These are phyloP conservation scores for Callyntrura sp. DNA, from an alignment of 2,888 invertebrate genomes.

Conservation along the genomic window DNA sequence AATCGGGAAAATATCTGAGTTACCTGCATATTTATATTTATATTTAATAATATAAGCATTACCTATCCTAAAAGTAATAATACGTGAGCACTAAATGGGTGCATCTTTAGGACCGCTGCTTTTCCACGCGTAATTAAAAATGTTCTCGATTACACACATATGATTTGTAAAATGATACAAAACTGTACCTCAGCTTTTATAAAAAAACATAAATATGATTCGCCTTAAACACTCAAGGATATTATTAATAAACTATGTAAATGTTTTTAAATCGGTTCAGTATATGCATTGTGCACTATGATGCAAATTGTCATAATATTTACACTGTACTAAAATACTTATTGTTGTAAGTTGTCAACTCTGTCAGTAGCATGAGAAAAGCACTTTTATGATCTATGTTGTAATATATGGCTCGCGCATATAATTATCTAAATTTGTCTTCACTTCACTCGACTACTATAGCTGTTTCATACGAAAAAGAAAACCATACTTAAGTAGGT, in stretches of 20 bases:
- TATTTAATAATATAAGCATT: no score
- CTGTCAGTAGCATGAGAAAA: no score
- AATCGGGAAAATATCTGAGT: conserved; percentile 72
- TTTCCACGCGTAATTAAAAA: conserved; percentile 29
- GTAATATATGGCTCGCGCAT: neutral
- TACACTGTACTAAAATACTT: no score
- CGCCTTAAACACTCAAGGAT: conserved; percentile 78
- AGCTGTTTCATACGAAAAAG: neutral
- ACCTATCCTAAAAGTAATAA: conserved; percentile 28
- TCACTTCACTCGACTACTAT: neutral
- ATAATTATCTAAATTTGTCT: neutral
- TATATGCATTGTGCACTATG: neutral
- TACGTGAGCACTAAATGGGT: conserved; percentile 8
- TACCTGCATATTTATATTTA: conserved; percentile 77
- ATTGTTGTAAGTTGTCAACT: no score
- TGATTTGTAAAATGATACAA: conserved; percentile 61
- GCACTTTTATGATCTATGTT: neutral
- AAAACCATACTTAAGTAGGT: neutral
- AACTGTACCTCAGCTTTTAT: conserved; percentile 77
- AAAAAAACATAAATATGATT: conserved; percentile 71
- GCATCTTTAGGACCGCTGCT: conserved; percentile 48
- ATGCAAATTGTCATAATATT: neutral
- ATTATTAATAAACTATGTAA: conserved; percentile 44
- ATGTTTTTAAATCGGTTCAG: neutral
- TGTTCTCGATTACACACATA: conserved; percentile 32